Percentiles rank a stretch among this genome's conserved stretches.
These are phyloP conservation scores for Hanleya hanleyi DNA, from an alignment of 2,888 invertebrate species.

Conservation along the genomic window DNA sequence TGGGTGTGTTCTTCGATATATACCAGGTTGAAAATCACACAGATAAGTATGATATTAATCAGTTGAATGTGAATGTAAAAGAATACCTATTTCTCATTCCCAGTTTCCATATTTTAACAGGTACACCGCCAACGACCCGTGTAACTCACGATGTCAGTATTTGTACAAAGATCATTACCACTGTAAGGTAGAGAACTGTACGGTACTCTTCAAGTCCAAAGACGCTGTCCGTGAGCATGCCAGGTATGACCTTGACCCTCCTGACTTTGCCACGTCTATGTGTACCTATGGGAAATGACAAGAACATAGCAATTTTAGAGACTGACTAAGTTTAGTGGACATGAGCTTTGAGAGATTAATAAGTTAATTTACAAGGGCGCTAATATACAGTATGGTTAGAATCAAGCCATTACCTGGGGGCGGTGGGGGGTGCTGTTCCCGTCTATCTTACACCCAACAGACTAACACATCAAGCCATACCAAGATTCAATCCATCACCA, in stretches of 20 bases:
- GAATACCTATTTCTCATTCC: not conserved
- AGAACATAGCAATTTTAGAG: no score
- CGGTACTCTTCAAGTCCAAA: constrained; percentile 73
- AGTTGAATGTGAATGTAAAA: not conserved
- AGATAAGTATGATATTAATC: not conserved
- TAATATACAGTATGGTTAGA: no score
- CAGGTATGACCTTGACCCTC: constrained; percentile 72
- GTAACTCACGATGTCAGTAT: constrained; percentile 77
- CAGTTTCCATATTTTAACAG: constrained; percentile 61
- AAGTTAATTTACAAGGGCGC: no score
- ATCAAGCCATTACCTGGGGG: no score
- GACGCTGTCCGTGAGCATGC: constrained; percentile 88
- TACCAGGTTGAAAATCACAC: not conserved
- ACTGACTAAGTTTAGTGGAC: no score
- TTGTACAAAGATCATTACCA: constrained; percentile 89
- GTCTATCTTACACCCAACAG: no score
- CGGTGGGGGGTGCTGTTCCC: no score
- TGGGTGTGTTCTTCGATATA: not conserved
- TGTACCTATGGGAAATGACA: no score
- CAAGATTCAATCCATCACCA: no score
- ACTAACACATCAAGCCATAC: no score
- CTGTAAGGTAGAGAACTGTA: constrained; percentile 81
- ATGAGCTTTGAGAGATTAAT: no score
- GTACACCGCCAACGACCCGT: constrained; percentile 75
- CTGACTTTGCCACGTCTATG: no score